These are phyloP conservation scores for Athrips mouffetella DNA, from an alignment of 2,888 invertebrate species.

Conservation along the genomic window DNA sequence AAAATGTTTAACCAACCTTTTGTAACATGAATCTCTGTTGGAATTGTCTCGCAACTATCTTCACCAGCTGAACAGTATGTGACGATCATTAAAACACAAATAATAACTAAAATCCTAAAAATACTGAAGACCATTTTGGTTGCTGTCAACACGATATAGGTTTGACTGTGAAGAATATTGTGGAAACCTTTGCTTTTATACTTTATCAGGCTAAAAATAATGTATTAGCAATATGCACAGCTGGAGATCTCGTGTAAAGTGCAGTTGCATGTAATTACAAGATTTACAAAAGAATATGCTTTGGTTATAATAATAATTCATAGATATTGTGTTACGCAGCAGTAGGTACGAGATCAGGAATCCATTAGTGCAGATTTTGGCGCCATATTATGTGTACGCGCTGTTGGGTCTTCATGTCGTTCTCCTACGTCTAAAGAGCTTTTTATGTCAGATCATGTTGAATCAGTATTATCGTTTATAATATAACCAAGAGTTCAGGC, in stretches of 20 bases:
- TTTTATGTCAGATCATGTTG: slow-evolving; percentile 4
- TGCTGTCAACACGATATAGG: not conserved
- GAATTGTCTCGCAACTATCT: slow-evolving; percentile 90
- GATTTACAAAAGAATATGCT: not conserved
- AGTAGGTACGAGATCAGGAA: not conserved
- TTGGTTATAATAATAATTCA: no score
- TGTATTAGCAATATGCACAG: slow-evolving; percentile 2
- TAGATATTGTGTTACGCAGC: no score
- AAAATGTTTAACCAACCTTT: no score
- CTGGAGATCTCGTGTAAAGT: slow-evolving; percentile 11
- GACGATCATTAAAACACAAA: not conserved
- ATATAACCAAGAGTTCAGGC: not conserved
- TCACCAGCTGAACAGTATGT: slow-evolving; percentile 54
- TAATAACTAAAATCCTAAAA: not conserved
- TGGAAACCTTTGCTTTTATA: slow-evolving; percentile 13
- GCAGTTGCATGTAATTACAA: slow-evolving; percentile 10
- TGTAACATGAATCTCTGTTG: slow-evolving; percentile 90
- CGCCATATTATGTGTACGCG: not conserved
- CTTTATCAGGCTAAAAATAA: not conserved
- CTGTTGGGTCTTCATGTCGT: not conserved
- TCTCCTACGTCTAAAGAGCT: slow-evolving; percentile 3
- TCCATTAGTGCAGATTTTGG: not conserved
- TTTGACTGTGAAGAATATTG: not conserved
- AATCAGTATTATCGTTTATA: not conserved
- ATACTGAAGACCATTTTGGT: slow-evolving; percentile 7